phyloP scores from a whole-genome alignment of 2,888 invertebrate genomes.

The Synergus umbraculus region DNA sequence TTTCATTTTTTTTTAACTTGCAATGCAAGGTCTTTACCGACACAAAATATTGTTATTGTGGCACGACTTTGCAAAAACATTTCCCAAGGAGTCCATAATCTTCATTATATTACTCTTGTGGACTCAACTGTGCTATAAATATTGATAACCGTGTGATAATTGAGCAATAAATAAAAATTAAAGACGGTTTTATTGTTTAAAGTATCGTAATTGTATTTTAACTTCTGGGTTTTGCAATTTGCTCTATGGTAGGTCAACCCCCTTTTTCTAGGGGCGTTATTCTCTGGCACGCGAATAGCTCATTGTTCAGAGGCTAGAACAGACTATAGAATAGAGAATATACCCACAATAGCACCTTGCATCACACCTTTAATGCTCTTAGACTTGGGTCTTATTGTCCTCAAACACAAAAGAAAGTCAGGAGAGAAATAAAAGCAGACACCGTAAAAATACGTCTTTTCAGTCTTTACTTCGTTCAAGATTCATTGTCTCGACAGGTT shows the following conservation, averaged over 20 bases:
- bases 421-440: constrained; percentile 44
- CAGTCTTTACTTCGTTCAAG: constrained; percentile 57
- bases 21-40: constrained; percentile 5
- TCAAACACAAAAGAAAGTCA: constrained; percentile 55
- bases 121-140: not conserved
- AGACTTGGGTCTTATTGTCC: constrained; percentile 45
- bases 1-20: constrained; percentile 8
- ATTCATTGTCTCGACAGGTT: constrained; percentile 58
- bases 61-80: not conserved
- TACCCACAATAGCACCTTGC: constrained; percentile 54
- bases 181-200: not conserved
- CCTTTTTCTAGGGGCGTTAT: not conserved
- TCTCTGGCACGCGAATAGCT: constrained; percentile 22
- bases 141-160: not conserved
- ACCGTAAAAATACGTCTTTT: constrained; percentile 49
- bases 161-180: not conserved
- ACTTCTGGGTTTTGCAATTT: constrained; percentile 2
- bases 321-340: constrained; percentile 46
- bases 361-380: constrained; percentile 48
- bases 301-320: constrained; percentile 46
- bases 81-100: not conserved
- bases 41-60: not conserved
- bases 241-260: not conserved
- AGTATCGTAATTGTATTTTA: not conserved
- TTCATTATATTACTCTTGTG: not conserved